Base-by-base conservation (phyloP, 2,888 invertebrate species). In the Drosophila paramelanica region DNA sequence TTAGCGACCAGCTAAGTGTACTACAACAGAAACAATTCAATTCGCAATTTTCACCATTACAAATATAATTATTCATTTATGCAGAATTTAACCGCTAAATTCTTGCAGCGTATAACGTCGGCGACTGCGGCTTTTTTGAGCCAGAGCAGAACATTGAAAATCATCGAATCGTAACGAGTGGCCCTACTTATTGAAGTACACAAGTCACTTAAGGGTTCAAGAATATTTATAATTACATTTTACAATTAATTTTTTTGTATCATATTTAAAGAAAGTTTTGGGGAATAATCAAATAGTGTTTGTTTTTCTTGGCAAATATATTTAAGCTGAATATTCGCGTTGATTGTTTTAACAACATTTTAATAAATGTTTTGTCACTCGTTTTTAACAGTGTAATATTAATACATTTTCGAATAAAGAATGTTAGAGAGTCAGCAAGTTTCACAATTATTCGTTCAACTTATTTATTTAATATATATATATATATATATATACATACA, bases 41-140 rank as follows among this genome's bases (percentile, higher is more conserved):
- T 90, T 90, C 84, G 73, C 90, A 90, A 90, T 90, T 90, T 90
- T 75, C 90, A 88, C 88, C 84, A 89, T 78, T 88, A 81, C 75
- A 78, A 89, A 42, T 13, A 78, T 83, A 89, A 79, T 78, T 88
- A 88, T 90, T 89, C 90, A 90, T 90, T 86, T 82, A 90, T 86
- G 82, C 82, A 78, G 65, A 89, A 83, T 59, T 74, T 73, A 82
- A 86, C 88, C 86, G 83, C 88, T 88, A 82, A 82, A 67, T 76
- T 81, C 57, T 66, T 67, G 67, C 49, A 67, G 57, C 75, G 62
- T 65, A 64, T 3, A 31, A 31, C 56, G 65, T 65, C 17, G 57
- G 43, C 50, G 60, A 39, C 64, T 53, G 59, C 55, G 55, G 60
- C 47, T 66, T 77, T 66, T 77, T 50, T 65, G 46, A 61, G 43